Percentiles rank a stretch among this genome's conserved stretches.
These are phyloP conservation scores for Sitodiplosis mosellana DNA, from an alignment of 1,140 invertebrate genomes.

Conservation along the genomic window DNA sequence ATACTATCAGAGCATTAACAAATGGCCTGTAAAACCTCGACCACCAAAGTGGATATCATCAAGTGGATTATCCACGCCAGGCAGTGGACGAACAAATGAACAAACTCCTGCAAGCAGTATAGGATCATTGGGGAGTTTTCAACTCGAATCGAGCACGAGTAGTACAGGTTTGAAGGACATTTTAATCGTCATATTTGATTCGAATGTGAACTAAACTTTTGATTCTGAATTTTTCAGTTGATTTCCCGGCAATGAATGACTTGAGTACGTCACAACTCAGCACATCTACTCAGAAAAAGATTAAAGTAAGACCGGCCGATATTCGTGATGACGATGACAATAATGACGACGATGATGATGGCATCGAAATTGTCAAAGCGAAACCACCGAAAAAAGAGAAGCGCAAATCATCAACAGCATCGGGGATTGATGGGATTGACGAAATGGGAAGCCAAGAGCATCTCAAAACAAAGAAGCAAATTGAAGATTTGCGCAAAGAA, in stretches of 20 bases:
- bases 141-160: conserved; percentile 5
- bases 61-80: conserved; percentile 2
- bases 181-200: not conserved
- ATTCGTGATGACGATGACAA: conserved; percentile 14
- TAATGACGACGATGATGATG: conserved; percentile 4
- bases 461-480: conserved; percentile 38
- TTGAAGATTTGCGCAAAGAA: conserved; percentile 32
- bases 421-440: conserved; percentile 3
- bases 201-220: not conserved
- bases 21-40: conserved; percentile 7
- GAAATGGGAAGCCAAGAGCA: conserved; percentile 26
- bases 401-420: conserved; percentile 6
- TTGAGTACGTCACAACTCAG: conserved; percentile 1
- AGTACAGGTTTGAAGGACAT: not conserved
- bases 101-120: conserved; percentile 17
- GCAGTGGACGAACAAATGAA: not conserved
- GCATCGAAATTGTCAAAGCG: not conserved
- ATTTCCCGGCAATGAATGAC: not conserved
- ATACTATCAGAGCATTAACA: conserved; percentile 13
- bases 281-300: conserved; percentile 6
- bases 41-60: not conserved
- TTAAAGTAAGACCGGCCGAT: conserved; percentile 17
- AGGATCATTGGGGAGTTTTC: conserved; percentile 14
- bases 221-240: not conserved
- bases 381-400: conserved; percentile 1